Evolutionary conservation across 2,797 vertebrate species (phyloP), one percentile per base, ranked within the genome.

Genomic region (Ciconia nigra): DNA sequence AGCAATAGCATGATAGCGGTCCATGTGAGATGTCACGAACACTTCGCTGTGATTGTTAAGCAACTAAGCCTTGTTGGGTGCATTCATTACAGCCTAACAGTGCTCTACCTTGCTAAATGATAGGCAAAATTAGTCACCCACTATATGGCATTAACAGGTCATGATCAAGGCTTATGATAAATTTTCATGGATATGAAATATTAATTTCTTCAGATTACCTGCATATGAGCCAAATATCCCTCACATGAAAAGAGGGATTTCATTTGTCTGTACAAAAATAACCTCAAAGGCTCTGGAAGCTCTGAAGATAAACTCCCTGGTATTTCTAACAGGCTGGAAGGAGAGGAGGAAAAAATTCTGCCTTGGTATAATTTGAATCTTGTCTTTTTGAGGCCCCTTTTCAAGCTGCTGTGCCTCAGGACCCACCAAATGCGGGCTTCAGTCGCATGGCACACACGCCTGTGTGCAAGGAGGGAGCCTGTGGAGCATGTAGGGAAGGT

Each of bases 1-100:
- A 44, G 57, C 41, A 49, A 5, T 67, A 55, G 13, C 33, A 10
- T 35, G 39, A 35, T 9, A 83, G 54, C 1, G 2, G 39, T 69
- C 0, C 0, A 24, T 31, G 21, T 15, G n/a, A 90, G 49, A 25
- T 61, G 37, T 55, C 80, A 72, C 0, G 0, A 76, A 65, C 11
- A 15, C 15, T 46, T 54, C 4, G 4, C 47, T 63, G 10, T 33
- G 62, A 52, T 35, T 71, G 46, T 71, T 86, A 51, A 73, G 46
- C 5, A 81, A 5, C 41, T 46, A 22, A 63, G 18, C 22, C 41
- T 81, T 54, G 18, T 20, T 35, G 37, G 9, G 39, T 61, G 37
- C 17, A 29, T 41, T 82, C 15, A 21, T 39, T 57, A 9, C n/a
- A 83, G 44, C 19, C 22, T 41, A 49, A 49, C 3, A 52, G 28